Evolutionary conservation across 2,113 vertebrate genomes (phyloP).

Genomic region (Pelusios castaneus): DNA sequence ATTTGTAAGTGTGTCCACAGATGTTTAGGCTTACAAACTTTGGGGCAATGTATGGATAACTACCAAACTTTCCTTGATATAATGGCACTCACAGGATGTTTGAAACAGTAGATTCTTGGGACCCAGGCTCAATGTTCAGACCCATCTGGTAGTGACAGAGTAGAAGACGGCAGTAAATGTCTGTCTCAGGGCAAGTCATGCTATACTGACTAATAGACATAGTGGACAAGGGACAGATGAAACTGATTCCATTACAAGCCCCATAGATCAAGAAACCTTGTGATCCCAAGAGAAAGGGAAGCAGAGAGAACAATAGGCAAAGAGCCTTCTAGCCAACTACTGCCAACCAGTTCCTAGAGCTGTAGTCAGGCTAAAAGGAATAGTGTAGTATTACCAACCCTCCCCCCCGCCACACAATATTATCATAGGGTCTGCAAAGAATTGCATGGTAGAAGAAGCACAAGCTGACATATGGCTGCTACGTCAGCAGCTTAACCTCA

Average conservation of each 20-base stretch:
- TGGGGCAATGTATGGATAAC: neutral
- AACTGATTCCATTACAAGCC: neutral
- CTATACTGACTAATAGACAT: neutral
- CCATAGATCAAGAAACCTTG: neutral
- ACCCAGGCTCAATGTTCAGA: neutral
- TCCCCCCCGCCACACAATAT: neutral
- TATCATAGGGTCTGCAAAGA: neutral
- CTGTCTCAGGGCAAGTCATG: neutral
- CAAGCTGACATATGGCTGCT: neutral
- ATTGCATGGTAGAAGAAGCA: neutral
- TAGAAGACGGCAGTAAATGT: no score
- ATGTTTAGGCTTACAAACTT: neutral
- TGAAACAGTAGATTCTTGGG: neutral
- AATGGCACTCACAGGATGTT: neutral
- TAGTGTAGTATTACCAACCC: neutral
- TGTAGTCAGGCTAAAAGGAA: neutral
- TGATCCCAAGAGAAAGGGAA: neutral
- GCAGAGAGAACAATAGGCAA: neutral
- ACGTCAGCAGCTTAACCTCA: neutral
- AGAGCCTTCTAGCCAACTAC: neutral
- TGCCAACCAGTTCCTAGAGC: neutral
- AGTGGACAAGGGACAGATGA: neutral
- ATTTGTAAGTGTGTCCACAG: neutral
- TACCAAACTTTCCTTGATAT: neutral
- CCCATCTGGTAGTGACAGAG: neutral